These are phyloP conservation scores for Coenonympha arcania DNA, from an alignment of 2,888 invertebrate genomes.

Conservation along the genomic window DNA sequence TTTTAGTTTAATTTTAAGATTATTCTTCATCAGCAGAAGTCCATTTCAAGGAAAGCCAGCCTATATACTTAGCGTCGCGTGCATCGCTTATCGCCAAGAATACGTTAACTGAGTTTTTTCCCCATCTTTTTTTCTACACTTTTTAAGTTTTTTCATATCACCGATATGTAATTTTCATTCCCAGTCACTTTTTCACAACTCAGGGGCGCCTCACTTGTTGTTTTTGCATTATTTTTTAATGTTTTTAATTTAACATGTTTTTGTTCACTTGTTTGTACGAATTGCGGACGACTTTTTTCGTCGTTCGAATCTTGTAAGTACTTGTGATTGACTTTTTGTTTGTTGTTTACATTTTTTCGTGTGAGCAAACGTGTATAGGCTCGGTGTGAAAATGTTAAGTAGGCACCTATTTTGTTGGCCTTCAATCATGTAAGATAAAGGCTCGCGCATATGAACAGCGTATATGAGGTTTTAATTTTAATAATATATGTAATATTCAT, in stretches of 20 bases:
- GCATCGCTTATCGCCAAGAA: slow-evolving; percentile 45
- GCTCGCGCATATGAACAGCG: no score
- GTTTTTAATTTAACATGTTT: slow-evolving; percentile 23
- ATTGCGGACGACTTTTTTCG: background rate
- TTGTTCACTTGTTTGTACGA: slow-evolving; percentile 1
- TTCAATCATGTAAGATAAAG: no score
- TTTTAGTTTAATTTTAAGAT: no score
- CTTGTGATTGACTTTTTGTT: slow-evolving; percentile 24
- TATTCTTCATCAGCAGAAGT: no score
- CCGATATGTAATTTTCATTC: slow-evolving; percentile 57
- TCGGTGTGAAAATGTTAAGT: background rate
- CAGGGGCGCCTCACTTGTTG: slow-evolving; percentile 49
- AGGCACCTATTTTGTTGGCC: background rate
- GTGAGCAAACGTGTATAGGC: background rate
- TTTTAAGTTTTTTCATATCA: slow-evolving; percentile 60
- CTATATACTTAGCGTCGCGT: slow-evolving; percentile 33
- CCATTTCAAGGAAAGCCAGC: slow-evolving; percentile 20
- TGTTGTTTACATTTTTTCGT: slow-evolving; percentile 28
- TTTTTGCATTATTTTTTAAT: slow-evolving; percentile 19
- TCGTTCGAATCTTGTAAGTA: background rate
- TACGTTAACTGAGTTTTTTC: slow-evolving; percentile 40
- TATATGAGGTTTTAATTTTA: no score
- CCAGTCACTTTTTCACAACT: slow-evolving; percentile 48
- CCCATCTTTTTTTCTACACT: slow-evolving; percentile 26
- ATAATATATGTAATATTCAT: no score